Evolutionary conservation across 2,888 invertebrate species (phyloP).

Genomic region (Blastobasis adustella): DNA sequence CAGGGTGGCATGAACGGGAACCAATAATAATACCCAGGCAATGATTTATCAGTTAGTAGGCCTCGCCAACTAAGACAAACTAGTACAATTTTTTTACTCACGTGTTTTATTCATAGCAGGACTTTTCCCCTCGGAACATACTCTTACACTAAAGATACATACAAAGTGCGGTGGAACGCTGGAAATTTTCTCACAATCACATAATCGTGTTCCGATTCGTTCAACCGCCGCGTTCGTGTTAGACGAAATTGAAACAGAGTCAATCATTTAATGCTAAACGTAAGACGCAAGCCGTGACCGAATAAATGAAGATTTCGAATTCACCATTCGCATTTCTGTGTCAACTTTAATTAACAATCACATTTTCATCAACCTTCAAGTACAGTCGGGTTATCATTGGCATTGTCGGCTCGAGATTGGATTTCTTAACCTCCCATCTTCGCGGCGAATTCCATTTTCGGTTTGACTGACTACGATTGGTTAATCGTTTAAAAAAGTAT

Average conservation of each 20-base stretch:
- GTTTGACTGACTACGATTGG: conserved; percentile 42
- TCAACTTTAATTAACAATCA: conserved; percentile 73
- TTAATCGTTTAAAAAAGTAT: conserved; percentile 32
- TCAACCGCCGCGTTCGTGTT: conserved; percentile 68
- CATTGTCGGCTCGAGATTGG: conserved; percentile 54
- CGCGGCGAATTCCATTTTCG: conserved; percentile 43
- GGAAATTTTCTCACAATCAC: conserved; percentile 70
- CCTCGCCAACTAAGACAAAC: conserved; percentile 19
- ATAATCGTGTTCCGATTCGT: conserved; percentile 69
- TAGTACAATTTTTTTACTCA: conserved; percentile 39
- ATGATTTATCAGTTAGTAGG: conserved; percentile 17
- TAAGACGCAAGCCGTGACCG: conserved; percentile 66
- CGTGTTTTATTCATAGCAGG: conserved; percentile 67
- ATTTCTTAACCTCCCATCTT: conserved; percentile 56
- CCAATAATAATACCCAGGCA: conserved; percentile 24
- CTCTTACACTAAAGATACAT: conserved; percentile 56
- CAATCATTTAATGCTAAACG: conserved; percentile 72
- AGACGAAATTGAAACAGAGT: conserved; percentile 72
- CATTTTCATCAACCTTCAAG: conserved; percentile 63
- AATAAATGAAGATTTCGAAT: conserved; percentile 71
- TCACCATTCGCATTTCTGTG: conserved; percentile 67
- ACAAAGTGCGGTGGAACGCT: conserved; percentile 51
- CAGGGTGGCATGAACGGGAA: conserved; percentile 49
- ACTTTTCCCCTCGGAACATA: conserved; percentile 51
- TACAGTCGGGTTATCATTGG: conserved; percentile 54